Percentiles rank a stretch among this genome's conserved stretches.
These are phyloP conservation scores for Urophycis tenuis DNA, from an alignment of 2,797 vertebrate genomes.

Conservation along the genomic window DNA sequence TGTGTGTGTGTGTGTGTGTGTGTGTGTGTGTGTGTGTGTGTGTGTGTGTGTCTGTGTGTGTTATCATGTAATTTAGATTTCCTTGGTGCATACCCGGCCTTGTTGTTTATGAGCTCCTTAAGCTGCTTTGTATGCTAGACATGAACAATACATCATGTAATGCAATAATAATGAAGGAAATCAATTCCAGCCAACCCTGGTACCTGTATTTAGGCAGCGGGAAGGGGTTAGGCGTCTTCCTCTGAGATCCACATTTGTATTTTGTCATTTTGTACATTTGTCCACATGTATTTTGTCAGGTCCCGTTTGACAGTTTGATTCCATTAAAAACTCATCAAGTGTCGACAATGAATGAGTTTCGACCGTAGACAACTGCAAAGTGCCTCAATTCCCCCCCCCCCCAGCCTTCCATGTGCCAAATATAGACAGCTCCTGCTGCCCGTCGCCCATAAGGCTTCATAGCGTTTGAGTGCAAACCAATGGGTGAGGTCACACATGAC, in stretches of 20 bases:
- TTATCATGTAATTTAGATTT: too few species aligned
- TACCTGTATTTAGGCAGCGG: not conserved
- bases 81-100: too few species aligned
- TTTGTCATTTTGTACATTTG: too few species aligned
- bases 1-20: too few species aligned
- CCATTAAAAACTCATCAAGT: not conserved
- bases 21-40: not conserved
- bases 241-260: not conserved
- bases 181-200: not conserved
- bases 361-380: not conserved
- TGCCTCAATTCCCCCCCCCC: not conserved
- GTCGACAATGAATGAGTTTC: not conserved
- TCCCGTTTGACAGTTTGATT: not conserved
- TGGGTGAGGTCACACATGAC: not conserved
- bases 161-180: not conserved
- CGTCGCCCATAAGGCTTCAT: not conserved
- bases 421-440: not conserved
- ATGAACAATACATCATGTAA: too few species aligned
- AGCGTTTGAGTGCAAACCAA: not conserved
- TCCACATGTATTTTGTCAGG: not conserved
- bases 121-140: too few species aligned
- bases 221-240: not conserved
- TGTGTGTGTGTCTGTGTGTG: too few species aligned
- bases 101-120: not conserved
- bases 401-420: not conserved